phyloP scores from a whole-genome alignment of 2,113 vertebrate genomes.

The Pollimyrus isidori region DNA sequence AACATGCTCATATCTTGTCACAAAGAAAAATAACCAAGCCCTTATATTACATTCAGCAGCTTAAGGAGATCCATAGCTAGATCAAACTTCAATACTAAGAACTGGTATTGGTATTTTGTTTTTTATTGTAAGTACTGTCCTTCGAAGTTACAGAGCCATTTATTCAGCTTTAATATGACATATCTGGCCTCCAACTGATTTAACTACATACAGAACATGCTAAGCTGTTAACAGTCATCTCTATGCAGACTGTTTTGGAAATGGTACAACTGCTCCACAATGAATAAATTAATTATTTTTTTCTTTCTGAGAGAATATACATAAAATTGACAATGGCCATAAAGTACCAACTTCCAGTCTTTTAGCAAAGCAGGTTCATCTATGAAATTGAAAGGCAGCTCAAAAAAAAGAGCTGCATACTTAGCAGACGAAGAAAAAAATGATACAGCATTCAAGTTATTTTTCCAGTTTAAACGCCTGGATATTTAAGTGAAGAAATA shows the following conservation, averaged over 20 bases:
- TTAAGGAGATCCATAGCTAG: neutral
- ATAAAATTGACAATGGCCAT: neutral
- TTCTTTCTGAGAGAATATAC: neutral
- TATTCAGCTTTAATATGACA: neutral
- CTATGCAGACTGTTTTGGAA: neutral
- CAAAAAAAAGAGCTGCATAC: neutral
- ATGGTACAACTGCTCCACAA: neutral
- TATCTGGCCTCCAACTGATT: neutral
- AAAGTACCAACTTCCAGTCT: neutral
- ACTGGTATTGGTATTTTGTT: neutral
- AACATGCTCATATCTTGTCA: neutral
- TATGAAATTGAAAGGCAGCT: neutral
- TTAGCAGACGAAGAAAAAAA: neutral
- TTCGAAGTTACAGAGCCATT: neutral
- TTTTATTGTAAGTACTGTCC: neutral
- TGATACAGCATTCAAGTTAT: neutral
- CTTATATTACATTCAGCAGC: neutral
- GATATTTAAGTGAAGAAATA: neutral
- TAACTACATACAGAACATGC: neutral
- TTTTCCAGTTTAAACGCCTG: neutral
- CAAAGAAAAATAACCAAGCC: neutral
- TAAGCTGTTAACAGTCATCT: neutral
- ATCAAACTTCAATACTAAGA: neutral
- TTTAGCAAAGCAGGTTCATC: neutral
- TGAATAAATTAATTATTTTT: neutral